Base-by-base conservation (phyloP, 1,140 invertebrate species). In the Forficula auricularia region DNA sequence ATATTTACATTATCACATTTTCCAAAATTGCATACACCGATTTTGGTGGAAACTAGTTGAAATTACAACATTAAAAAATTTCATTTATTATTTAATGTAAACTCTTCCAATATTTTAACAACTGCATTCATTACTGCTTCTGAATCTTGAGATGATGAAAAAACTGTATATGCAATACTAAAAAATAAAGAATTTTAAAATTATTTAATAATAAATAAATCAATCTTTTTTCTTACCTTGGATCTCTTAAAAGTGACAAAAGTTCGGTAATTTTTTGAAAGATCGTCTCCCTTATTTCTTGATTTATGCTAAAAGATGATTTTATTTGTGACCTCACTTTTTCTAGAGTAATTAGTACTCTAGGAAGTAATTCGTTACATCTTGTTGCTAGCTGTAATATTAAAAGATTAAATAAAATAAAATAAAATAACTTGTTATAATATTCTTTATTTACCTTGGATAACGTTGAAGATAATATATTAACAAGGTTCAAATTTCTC, bases 321-420 rank as follows among this genome's bases (percentile, higher is more conserved):
- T 10, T 16, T 19, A 44, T 33, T 38, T 44, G 42, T 18, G 19
- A 38, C 12, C 30, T 14, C n/a, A 44, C 35, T 38, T 44, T 44
- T 1, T 19, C 19, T 10, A 44, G 33, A 19, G 32, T 36, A 3
- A 44, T 15, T 38, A 44, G n/a, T 2, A 38, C 35, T 20, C 42
- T 15, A 27, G 42, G 42, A 3, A 44, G 35, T 7, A 44, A 36
- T 12, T 44, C 42, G 10, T 44, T n/a, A 27, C 42, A 38, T 38
- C 35, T 15, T 9, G 32, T 38, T 22, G 42, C 42, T 14, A 44
- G 15, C 42, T 44, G 13, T 3, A n/a, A n/a, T n/a, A n/a, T n/a
- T n/a, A 44, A 44, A 10, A 42, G 2, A 42, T 9, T 19, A 13
- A 16, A 7, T 13, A 19, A 19, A 13, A 27, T 19, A 19, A 13